Base-by-base conservation (phyloP, 2,797 vertebrate species). In the Paguma larvata region DNA sequence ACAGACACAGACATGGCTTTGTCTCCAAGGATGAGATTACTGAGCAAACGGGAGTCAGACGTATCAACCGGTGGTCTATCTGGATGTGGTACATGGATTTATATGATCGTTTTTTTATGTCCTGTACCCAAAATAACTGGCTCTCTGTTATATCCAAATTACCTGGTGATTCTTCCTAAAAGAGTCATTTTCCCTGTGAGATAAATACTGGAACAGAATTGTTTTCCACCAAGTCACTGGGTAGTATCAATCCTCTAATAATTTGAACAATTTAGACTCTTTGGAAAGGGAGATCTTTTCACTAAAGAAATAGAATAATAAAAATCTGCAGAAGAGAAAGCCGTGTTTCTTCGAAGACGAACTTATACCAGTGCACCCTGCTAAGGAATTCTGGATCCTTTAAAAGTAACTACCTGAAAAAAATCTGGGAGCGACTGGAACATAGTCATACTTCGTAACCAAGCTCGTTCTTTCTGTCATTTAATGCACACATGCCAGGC, bases 401-500 rank as follows among this genome's bases (percentile, higher is more conserved):
- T 85, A 65, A 62, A 89, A 85, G 44, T 59, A 59, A 1, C 2
- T 14, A 59, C 4, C 62, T 78, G 65, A 75, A 53, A 62, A 79
- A 91, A 83, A 14, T 4, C 56, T 51, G n/a, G 25, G 32, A n/a
- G 32, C 15, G 12, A 7, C 5, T 72, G 1, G 19, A 51, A 82
- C 5, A 38, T 13, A 53, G 95, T 46, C 95, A 94, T 96, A 97
- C 97, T 98, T 98, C 70, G 73, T 97, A 94, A 89, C 90, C 94
- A 97, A 97, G 79, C 94, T 95, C 92, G 91, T 85, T 65, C 63
- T 53, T 96, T 27, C 15, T 63, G 77, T 96, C 89, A 98, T 98
- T 98, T 98, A 98, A 46, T 94, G 97, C 68, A 32, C 86, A 97
- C 96, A 95, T 94, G 97, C 95, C 89, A 98, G 95, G 83, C 91